Conservation (phyloP, 2,888 invertebrate genomes). For the Eurois occulta region DNA sequence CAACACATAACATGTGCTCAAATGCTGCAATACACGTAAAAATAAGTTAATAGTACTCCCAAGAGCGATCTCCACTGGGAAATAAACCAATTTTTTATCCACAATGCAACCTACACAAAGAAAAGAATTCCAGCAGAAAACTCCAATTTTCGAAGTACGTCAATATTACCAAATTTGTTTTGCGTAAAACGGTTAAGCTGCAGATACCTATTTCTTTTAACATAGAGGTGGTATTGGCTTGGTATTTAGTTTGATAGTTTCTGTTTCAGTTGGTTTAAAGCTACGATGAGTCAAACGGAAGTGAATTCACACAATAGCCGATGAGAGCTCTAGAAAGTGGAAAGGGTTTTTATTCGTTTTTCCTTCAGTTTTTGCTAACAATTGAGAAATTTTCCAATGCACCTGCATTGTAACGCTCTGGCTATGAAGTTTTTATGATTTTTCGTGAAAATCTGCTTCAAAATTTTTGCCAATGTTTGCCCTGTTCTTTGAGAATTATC, state of each 20-base stretch:
- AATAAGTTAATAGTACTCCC: constrained; percentile 15
- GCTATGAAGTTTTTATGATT: background rate
- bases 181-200: rapidly evolving
- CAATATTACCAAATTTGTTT: constrained; percentile 41
- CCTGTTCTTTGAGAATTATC: background rate
- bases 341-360: constrained; percentile 49
- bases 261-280: background rate
- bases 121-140: constrained; percentile 54
- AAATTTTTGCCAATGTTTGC: background rate
- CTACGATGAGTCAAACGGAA: constrained; percentile 54
- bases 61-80: constrained; percentile 20
- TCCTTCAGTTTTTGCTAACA: constrained; percentile 20
- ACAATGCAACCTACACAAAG: constrained; percentile 53
- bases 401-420: constrained; percentile 8
- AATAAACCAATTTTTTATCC: constrained; percentile 54
- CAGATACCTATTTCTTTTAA: background rate
- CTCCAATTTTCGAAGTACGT: constrained; percentile 59
- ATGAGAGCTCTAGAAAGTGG: constrained; percentile 44
- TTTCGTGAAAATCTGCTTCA: background rate
- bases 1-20: background rate
- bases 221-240: constrained; percentile 14
- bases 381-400: constrained; percentile 33
- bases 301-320: constrained; percentile 55
- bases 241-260: background rate
- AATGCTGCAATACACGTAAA: constrained; percentile 16